phyloP scores from a whole-genome alignment of 1,140 invertebrate genomes.

The Antheraea pernyi region DNA sequence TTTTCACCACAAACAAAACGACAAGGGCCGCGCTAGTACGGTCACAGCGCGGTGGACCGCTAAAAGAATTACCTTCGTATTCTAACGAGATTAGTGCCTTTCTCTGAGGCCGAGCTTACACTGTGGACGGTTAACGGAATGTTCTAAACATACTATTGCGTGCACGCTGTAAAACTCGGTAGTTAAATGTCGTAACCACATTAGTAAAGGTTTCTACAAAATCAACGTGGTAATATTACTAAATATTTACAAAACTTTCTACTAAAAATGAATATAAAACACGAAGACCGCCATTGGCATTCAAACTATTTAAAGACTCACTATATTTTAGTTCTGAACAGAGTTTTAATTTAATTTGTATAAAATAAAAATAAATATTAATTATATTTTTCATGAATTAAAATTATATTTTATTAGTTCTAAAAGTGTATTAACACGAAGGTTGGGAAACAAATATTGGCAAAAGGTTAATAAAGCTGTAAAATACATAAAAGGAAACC shows the following conservation, averaged over 20 bases:
- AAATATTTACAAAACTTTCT: neutral
- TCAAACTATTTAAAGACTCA: too few relatives aligned
- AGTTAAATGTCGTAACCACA: neutral
- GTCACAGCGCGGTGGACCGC: neutral
- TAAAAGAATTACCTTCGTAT: conserved; percentile 41
- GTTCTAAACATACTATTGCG: neutral
- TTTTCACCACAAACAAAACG: conserved; percentile 10
- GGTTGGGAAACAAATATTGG: too few relatives aligned
- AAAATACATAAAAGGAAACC: too few relatives aligned
- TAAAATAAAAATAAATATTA: too few relatives aligned
- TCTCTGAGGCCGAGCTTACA: conserved; percentile 13
- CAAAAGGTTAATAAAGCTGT: too few relatives aligned
- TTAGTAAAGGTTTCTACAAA: conserved; percentile 3
- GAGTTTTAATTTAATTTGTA: too few relatives aligned
- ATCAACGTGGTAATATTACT: neutral
- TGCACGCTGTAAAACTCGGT: neutral
- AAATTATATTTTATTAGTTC: too few relatives aligned
- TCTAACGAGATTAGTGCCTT: conserved; percentile 38
- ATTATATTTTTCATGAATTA: too few relatives aligned
- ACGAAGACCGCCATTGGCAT: too few relatives aligned
- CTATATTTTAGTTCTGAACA: too few relatives aligned
- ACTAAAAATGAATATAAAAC: neutral
- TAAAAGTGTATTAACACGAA: too few relatives aligned
- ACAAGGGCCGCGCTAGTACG: conserved; percentile 28
- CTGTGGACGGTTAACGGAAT: conserved; percentile 14